Conservation (phyloP, 1,140 invertebrate genomes). For the Potamilus streckersoni region DNA sequence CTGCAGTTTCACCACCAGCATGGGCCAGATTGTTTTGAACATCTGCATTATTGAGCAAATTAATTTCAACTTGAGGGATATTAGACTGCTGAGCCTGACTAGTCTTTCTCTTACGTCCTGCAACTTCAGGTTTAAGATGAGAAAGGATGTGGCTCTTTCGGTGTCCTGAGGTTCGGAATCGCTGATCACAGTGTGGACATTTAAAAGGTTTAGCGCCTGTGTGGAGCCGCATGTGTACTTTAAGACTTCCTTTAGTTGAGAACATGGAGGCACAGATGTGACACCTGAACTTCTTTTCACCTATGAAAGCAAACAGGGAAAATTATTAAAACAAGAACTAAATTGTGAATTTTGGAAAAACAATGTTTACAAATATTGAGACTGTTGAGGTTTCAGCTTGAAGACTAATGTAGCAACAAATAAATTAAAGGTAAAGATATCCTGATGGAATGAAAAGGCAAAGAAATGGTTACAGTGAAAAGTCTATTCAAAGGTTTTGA, state of each 20-base stretch:
- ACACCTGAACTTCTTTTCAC: conserved; percentile 65
- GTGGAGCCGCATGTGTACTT: conserved; percentile 80
- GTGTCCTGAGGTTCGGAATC: conserved; percentile 73
- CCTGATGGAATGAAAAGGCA: no score
- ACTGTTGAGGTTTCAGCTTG: no score
- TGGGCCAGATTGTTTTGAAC: background rate
- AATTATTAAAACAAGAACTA: background rate
- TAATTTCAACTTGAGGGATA: background rate
- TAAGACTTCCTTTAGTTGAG: conserved; percentile 71
- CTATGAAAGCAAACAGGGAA: conserved; percentile 34
- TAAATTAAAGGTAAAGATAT: no score
- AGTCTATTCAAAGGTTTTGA: no score
- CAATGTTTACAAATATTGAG: no score
- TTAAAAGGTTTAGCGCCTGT: conserved; percentile 78
- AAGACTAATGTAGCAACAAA: no score
- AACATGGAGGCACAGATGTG: conserved; percentile 66
- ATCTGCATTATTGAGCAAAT: background rate
- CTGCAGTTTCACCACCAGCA: conserved; percentile 33
- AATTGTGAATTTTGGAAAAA: no score
- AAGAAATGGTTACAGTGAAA: no score
- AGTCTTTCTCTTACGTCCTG: conserved; percentile 33
- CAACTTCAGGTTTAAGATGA: conserved; percentile 64
- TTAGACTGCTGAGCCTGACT: conserved; percentile 12
- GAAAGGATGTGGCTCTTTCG: conserved; percentile 68
- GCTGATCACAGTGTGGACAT: conserved; percentile 75